Percentiles rank a stretch among this genome's conserved stretches.
Evolutionary conservation across 2,888 invertebrate genomes (phyloP).

Genomic region (Xestoiulus laeticollis): DNA sequence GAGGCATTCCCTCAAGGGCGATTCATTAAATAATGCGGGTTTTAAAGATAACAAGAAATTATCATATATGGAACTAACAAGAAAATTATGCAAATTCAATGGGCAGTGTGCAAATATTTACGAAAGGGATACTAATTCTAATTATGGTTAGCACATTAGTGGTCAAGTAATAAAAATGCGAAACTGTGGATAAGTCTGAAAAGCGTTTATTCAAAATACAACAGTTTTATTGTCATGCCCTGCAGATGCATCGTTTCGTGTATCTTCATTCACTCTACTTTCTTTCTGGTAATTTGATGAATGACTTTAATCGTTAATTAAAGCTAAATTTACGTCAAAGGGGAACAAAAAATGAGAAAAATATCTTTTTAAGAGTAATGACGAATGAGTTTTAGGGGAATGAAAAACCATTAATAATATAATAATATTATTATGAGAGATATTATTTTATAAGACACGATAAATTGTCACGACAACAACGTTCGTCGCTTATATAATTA

Average conservation of each 20-base stretch:
- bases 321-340: conserved; percentile 41
- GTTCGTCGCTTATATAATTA: conserved; percentile 40
- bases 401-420: conserved; percentile 41
- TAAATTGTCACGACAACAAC: conserved; percentile 43
- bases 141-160: conserved; percentile 35
- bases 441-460: conserved; percentile 41
- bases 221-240: background rate
- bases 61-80: conserved; percentile 30
- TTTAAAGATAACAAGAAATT: conserved; percentile 39
- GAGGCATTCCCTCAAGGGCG: conserved; percentile 30
- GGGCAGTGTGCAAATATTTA: conserved; percentile 41
- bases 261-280: conserved; percentile 34
- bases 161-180: conserved; percentile 23
- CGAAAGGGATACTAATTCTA: conserved; percentile 38
- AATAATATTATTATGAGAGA: conserved; percentile 41
- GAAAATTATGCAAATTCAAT: conserved; percentile 41
- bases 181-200: background rate
- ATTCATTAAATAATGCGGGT: conserved; percentile 35
- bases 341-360: conserved; percentile 8
- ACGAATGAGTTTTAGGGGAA: conserved; percentile 43
- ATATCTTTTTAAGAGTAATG: conserved; percentile 34
- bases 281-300: conserved; percentile 39
- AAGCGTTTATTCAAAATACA: background rate
- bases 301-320: conserved; percentile 39
- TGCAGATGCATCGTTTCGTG: background rate